Evolutionary conservation across 2,797 vertebrate genomes (phyloP).

Genomic region (Coregonus ussuriensis): DNA sequence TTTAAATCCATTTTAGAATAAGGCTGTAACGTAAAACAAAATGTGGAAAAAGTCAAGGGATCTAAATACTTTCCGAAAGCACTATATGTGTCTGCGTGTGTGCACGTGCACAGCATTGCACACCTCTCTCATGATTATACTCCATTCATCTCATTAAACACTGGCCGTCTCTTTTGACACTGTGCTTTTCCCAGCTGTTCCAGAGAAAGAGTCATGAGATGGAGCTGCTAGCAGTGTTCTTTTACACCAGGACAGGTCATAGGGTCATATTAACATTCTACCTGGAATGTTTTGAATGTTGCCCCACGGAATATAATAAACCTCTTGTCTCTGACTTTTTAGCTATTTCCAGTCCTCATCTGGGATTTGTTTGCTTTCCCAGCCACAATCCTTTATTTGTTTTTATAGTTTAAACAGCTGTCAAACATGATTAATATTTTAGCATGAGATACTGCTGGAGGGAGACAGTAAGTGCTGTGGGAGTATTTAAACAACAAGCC

Average conservation of each 20-base stretch:
- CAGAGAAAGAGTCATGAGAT: too few species aligned
- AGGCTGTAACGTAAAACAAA: too few species aligned
- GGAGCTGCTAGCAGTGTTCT: too few species aligned
- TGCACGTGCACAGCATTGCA: neutral
- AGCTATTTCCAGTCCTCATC: too few species aligned
- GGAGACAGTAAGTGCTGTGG: conserved; percentile 46
- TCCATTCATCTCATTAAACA: conserved; percentile 42
- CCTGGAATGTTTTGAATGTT: neutral
- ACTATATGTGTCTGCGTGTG: too few species aligned
- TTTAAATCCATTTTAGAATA: too few species aligned
- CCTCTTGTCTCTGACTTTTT: neutral
- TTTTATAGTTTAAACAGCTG: conserved; percentile 70
- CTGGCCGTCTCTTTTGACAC: conserved; percentile 13
- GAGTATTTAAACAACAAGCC: conserved; percentile 54
- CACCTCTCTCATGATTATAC: conserved; percentile 27
- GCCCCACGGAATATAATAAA: neutral
- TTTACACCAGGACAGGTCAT: too few species aligned
- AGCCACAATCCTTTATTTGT: conserved; percentile 54
- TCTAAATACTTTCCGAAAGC: too few species aligned
- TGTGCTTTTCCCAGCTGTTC: too few species aligned
- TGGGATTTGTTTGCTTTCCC: too few species aligned
- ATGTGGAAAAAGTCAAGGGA: too few species aligned
- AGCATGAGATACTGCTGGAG: conserved; percentile 58
- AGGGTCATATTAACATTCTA: too few species aligned
- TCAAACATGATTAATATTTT: conserved; percentile 73